Base-by-base conservation (phyloP, 92 coral and sea anemone species). In the Galaxea fascicularis region DNA sequence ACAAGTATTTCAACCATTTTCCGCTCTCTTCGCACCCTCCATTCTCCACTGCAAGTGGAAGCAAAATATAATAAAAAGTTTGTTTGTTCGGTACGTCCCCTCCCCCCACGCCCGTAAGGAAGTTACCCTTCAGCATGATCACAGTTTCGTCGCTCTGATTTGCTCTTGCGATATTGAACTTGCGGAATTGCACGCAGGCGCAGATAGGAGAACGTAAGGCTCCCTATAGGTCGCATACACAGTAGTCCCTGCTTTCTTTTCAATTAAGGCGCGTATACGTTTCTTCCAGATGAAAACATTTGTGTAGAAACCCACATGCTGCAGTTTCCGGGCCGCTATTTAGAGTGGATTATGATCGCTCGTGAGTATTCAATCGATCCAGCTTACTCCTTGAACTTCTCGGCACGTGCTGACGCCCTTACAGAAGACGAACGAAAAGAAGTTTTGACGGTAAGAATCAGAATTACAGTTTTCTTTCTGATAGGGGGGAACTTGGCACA, bases 331-430 rank as follows among this genome's bases (percentile, higher is more conserved):
- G 57, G 56, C 46, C 98, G 98, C 7, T 94, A 88, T 68, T 81
- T 94, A 52, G 98, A 94, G 62, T 94, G 98, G 98, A 65, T 94
- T 18, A 86, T 88, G 87, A 83, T 94, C 58, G 90, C 95, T 12
- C 88, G 90, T 9, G 85, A 85, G 65, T 51, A 63, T 3, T 79
- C 79, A 13, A 14, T 71, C 8, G 86, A 92, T 68, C 92, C 92
- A 9, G 72, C 66, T 80, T 85, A 28, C 80, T 20, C 29, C 28
- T 52, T 94, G 52, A 72, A 54, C 64, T 26, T 81, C 4, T 67
- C 66, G 10, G 80, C 73, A 18, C 85, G 95, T 3, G 95, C 87
- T 0, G 93, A 94, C 52, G 45, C 89, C 20, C 86, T 94, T 27
- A 94, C 77, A 7, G 89, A 87, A 46, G 85, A 57, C 14, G 92